phyloP scores from a whole-genome alignment of 2,888 invertebrate species.

The Campopleginae sp. region DNA sequence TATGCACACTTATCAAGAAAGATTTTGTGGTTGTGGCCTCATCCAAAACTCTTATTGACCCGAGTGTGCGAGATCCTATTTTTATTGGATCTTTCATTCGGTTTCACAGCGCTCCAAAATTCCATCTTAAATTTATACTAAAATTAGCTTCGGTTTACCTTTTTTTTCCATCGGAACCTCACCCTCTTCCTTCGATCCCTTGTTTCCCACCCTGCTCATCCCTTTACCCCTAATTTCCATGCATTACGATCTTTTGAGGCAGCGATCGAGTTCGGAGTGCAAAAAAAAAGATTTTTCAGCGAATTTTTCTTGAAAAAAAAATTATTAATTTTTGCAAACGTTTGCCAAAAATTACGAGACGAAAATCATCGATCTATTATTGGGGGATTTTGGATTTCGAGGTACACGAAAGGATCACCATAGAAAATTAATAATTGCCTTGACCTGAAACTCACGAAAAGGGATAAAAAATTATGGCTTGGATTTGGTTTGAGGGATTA shows the following conservation, averaged over 20 bases:
- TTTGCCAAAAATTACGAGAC: too few relatives aligned
- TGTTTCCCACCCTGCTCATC: not conserved
- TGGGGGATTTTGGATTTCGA: too few relatives aligned
- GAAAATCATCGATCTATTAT: too few relatives aligned
- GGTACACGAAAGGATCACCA: too few relatives aligned
- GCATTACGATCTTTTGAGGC: not conserved
- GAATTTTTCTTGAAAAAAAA: too few relatives aligned
- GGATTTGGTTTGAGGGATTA: too few relatives aligned
- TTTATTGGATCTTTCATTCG: conserved; percentile 2
- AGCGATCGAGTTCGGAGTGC: too few relatives aligned
- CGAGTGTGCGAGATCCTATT: not conserved
- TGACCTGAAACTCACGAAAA: too few relatives aligned
- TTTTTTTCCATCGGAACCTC: not conserved
- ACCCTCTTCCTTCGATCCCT: not conserved
- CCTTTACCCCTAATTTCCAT: not conserved
- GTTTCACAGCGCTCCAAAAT: not conserved
- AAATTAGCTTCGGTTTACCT: not conserved
- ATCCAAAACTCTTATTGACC: not conserved
- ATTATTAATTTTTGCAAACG: too few relatives aligned
- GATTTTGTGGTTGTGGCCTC: not conserved
- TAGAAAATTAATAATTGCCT: too few relatives aligned
- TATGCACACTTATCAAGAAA: not conserved
- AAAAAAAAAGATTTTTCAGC: too few relatives aligned
- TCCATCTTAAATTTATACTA: not conserved
- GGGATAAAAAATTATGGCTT: too few relatives aligned